Percentiles rank a stretch among this genome's conserved stretches.
These are phyloP conservation scores for Hafferia zeledoni DNA, from an alignment of 2,797 vertebrate species.

Conservation along the genomic window DNA sequence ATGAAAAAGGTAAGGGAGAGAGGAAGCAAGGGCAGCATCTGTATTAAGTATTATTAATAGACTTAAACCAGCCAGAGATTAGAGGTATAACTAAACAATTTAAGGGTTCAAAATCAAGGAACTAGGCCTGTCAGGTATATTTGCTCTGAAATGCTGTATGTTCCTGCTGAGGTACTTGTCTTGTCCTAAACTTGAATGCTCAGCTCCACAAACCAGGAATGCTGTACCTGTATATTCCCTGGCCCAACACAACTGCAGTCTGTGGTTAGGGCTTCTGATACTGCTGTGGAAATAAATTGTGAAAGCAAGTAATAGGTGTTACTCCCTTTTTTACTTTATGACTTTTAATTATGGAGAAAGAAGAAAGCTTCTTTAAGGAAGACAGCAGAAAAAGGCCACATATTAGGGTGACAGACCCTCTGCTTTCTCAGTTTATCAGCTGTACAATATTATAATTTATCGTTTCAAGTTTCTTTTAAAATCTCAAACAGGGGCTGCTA, in stretches of 20 bases:
- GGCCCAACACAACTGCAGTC: background rate
- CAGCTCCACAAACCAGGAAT: accelerated
- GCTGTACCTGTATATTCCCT: background rate
- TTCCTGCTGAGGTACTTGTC: background rate
- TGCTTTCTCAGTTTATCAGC: background rate
- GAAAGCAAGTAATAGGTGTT: background rate
- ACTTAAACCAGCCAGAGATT: background rate
- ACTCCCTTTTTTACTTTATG: background rate
- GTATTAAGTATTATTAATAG: background rate
- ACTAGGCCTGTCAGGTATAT: background rate
- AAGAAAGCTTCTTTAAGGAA: background rate
- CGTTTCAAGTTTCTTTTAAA: background rate
- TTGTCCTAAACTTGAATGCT: background rate
- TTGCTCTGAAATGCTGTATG: background rate
- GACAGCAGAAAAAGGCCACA: background rate
- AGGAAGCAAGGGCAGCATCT: background rate
- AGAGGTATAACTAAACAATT: background rate
- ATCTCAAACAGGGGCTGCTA: background rate
- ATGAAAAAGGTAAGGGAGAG: background rate
- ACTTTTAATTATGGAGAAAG: background rate
- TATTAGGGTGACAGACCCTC: background rate
- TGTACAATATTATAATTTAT: background rate
- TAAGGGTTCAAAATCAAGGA: background rate
- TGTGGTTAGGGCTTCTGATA: background rate
- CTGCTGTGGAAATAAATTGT: background rate